These are phyloP conservation scores for Parazoanthus atlanticus DNA, from an alignment of 92 coral and sea anemone species.

Conservation along the genomic window DNA sequence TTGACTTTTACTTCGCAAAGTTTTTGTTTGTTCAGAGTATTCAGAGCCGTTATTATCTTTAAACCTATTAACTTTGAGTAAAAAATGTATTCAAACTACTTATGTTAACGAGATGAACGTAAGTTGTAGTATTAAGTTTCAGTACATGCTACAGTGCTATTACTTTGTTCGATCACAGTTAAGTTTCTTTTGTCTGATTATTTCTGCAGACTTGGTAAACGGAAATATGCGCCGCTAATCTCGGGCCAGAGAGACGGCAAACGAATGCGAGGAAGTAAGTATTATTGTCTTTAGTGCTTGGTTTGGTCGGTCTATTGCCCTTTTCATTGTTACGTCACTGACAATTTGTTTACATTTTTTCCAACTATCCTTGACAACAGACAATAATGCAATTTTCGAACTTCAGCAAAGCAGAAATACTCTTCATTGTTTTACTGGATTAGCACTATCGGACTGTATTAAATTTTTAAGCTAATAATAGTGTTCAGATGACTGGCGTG, in stretches of 20 bases:
- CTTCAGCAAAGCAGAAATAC: neutral
- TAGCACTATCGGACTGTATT: neutral
- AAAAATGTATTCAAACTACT: neutral
- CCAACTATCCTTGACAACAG: too few relatives aligned
- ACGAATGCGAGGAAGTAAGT: conserved; percentile 66
- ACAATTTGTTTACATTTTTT: too few relatives aligned
- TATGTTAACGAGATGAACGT: too few relatives aligned
- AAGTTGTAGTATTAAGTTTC: too few relatives aligned
- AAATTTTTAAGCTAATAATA: too few relatives aligned
- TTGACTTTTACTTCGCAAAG: neutral
- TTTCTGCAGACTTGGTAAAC: conserved; percentile 75
- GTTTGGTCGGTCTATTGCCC: neutral
- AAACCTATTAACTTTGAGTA: neutral
- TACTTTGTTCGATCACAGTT: neutral
- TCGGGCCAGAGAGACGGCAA: conserved; percentile 74
- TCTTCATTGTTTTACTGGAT: neutral
- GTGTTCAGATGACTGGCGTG: too few relatives aligned
- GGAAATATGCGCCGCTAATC: conserved; percentile 95
- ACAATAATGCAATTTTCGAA: too few relatives aligned
- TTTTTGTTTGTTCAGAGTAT: too few relatives aligned
- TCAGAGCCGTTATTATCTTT: too few relatives aligned
- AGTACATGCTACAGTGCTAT: neutral
- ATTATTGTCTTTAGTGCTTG: neutral
- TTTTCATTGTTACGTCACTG: neutral
- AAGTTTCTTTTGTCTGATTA: neutral